Evolutionary conservation across 2,113 vertebrate genomes (phyloP).

Genomic region (Tychaedon coryphoeus): DNA sequence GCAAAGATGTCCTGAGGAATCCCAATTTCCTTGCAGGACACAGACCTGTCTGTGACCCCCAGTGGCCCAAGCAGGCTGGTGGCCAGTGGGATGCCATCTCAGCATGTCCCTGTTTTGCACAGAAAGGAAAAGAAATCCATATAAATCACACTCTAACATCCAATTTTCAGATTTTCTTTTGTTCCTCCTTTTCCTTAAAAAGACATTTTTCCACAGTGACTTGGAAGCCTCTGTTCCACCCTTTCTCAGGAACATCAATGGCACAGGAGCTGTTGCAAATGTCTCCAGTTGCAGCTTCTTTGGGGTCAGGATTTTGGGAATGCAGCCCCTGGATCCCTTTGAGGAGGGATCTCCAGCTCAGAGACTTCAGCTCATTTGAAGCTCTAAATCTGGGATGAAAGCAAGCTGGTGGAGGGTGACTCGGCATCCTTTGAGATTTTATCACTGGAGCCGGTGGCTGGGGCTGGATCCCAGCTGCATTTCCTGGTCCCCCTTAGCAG

Average conservation of each 20-base stretch:
- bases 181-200: background rate
- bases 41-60: background rate
- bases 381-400: background rate
- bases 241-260: background rate
- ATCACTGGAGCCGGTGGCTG: background rate
- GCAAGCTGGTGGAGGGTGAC: background rate
- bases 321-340: background rate
- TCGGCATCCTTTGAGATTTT: rapidly evolving
- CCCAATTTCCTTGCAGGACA: background rate
- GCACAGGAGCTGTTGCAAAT: background rate
- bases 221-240: background rate
- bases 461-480: background rate
- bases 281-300: background rate
- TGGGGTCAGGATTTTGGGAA: background rate
- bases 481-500: background rate
- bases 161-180: background rate
- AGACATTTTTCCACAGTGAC: background rate
- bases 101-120: background rate
- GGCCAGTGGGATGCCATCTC: background rate
- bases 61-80: background rate
- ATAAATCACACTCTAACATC: background rate
- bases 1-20: background rate
- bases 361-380: background rate
- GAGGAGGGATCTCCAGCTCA: background rate
- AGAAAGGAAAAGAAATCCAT: background rate